These are phyloP conservation scores for Macropodus opercularis DNA, from an alignment of 2,797 vertebrate species.

Conservation along the genomic window DNA sequence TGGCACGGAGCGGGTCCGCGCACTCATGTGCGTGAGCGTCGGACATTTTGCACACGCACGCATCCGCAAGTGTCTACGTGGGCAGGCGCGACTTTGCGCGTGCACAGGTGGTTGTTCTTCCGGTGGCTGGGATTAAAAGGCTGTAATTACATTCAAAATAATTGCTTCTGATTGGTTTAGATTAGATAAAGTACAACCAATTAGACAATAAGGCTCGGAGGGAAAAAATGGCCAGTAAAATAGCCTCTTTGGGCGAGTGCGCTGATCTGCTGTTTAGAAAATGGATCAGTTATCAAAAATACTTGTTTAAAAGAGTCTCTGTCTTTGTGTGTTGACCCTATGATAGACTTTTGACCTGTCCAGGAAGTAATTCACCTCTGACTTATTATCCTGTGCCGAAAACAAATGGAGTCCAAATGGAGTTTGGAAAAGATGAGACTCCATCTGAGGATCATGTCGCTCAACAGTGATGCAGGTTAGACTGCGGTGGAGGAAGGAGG, in stretches of 20 bases:
- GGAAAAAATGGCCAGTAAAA: conserved; percentile 14
- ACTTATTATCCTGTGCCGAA: too few relatives aligned
- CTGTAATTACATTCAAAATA: conserved; percentile 56
- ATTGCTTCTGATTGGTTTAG: conserved; percentile 52
- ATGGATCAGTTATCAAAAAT: neutral
- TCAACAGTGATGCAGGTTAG: conserved; percentile 36
- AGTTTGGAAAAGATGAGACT: neutral
- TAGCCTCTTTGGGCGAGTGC: neutral
- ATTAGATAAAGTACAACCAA: conserved; percentile 56
- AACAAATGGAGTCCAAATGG: too few relatives aligned
- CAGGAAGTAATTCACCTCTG: too few relatives aligned
- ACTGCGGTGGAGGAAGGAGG: conserved; percentile 19
- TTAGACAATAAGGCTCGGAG: conserved; percentile 31
- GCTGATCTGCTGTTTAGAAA: neutral
- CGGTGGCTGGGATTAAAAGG: conserved; percentile 38
- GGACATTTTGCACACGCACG: neutral
- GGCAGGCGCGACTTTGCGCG: conserved; percentile 11
- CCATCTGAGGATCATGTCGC: conserved; percentile 29
- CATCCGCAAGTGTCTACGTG: conserved; percentile 11
- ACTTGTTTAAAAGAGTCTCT: too few relatives aligned
- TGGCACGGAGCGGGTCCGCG: conserved; percentile 38
- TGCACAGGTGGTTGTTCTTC: conserved; percentile 5
- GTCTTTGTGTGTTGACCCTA: too few relatives aligned
- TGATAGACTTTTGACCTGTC: too few relatives aligned
- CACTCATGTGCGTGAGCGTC: conserved; percentile 3